Conservation (phyloP, 1,140 invertebrate species). For the Eumaeus atala region DNA sequence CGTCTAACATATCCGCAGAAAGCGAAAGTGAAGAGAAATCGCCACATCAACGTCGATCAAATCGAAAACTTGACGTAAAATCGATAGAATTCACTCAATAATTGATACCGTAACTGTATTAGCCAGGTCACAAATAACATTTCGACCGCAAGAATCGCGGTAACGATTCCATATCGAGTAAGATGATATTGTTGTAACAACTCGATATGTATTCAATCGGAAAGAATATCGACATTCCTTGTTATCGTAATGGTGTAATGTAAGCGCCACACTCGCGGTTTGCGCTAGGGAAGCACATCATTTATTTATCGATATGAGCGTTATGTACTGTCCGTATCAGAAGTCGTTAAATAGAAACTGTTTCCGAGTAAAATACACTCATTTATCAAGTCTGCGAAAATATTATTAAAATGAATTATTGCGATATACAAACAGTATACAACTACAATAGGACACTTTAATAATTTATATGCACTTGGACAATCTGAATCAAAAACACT, state of each 20-base stretch:
- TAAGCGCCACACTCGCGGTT: constrained; percentile 51
- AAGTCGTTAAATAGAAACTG: too few species aligned
- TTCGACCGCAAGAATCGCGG: constrained; percentile 18
- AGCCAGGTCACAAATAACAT: constrained; percentile 19
- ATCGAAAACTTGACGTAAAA: not conserved
- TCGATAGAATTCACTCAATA: constrained; percentile 10
- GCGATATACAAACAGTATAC: too few species aligned
- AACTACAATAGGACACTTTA: too few species aligned
- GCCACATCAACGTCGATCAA: too few species aligned
- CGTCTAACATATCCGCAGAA: too few species aligned
- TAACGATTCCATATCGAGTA: constrained; percentile 23
- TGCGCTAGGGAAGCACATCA: constrained; percentile 23
- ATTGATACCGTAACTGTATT: constrained; percentile 19
- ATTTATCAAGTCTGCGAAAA: too few species aligned
- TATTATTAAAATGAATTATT: too few species aligned
- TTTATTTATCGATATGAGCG: constrained; percentile 16
- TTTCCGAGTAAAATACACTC: too few species aligned
- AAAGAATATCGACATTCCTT: constrained; percentile 51
- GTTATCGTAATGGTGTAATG: constrained; percentile 41
- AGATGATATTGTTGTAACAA: constrained; percentile 42
- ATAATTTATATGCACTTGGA: too few species aligned
- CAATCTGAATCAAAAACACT: too few species aligned
- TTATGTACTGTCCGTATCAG: too few species aligned
- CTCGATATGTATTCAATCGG: constrained; percentile 45
- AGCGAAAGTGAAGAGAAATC: too few species aligned